Evolutionary conservation across 2,888 invertebrate genomes (phyloP).

Genomic region (Drosophila robusta): DNA sequence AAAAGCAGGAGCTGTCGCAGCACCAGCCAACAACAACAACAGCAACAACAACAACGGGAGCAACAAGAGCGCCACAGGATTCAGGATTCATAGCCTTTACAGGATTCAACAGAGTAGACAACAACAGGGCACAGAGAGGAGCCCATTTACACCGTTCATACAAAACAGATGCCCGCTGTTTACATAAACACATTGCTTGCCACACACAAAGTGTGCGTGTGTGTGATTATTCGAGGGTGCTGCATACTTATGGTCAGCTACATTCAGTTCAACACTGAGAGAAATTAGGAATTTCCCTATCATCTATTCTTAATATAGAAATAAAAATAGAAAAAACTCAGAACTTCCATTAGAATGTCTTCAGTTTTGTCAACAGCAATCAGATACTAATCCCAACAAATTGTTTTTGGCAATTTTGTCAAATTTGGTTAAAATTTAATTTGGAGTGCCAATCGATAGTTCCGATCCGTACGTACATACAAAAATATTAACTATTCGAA

Average conservation of each 20-base stretch:
- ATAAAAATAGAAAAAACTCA: no score
- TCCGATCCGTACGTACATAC: no score
- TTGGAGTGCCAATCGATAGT: no score
- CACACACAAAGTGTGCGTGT: slow-evolving; percentile 1
- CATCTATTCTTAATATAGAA: no score
- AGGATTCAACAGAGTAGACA: background rate
- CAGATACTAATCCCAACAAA: no score
- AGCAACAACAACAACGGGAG: slow-evolving; percentile 1
- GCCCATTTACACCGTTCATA: slow-evolving; percentile 53
- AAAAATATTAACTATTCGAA: no score
- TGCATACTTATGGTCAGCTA: slow-evolving; percentile 17
- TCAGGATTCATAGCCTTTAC: slow-evolving; percentile 22
- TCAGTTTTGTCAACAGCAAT: no score
- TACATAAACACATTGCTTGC: slow-evolving; percentile 44
- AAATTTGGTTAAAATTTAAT: no score
- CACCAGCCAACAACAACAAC: background rate
- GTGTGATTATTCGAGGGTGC: slow-evolving; percentile 1
- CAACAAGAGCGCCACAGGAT: slow-evolving; percentile 14
- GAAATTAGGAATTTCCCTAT: slow-evolving; percentile 1
- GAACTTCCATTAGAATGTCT: no score
- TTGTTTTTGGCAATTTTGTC: no score
- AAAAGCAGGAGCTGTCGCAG: slow-evolving; percentile 52
- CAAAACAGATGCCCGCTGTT: slow-evolving; percentile 58
- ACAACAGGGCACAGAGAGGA: slow-evolving; percentile 17
- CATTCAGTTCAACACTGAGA: slow-evolving; percentile 23